Percentiles rank a stretch among this genome's conserved stretches.
Conservation (phyloP, 2,888 invertebrate species). For the Galerucella nymphaeae region DNA sequence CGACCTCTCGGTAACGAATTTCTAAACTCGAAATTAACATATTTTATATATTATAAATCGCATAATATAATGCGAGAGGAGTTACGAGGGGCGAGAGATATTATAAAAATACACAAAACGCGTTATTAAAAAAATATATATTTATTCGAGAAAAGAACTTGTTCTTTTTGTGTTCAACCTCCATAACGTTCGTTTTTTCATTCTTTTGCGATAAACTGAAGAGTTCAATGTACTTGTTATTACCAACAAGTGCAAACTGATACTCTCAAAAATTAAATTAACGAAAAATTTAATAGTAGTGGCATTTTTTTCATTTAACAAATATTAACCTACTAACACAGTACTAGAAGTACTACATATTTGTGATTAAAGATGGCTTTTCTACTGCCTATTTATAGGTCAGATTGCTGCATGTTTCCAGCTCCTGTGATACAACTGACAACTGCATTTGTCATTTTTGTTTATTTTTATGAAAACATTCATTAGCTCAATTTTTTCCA, state of each 20-base stretch:
- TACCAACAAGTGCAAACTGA: background rate
- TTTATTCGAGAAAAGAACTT: background rate
- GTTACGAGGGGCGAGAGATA: constrained; percentile 35
- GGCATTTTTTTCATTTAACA: no score
- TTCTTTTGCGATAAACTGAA: background rate
- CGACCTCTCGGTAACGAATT: constrained; percentile 60
- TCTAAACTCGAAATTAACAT: constrained; percentile 62
- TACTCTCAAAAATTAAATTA: background rate
- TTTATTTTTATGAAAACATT: no score
- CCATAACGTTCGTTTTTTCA: background rate
- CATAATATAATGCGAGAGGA: constrained; percentile 41
- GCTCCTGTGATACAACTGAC: no score
- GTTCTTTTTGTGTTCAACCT: background rate
- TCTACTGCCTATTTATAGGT: no score
- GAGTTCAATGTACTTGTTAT: background rate
- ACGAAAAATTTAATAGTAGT: no score
- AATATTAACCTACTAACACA: no score
- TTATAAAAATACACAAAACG: background rate
- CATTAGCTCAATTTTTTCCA: no score
- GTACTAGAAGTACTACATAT: no score
- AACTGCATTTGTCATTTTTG: no score
- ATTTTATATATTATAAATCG: constrained; percentile 56
- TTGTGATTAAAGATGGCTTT: no score
- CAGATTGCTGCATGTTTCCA: no score
- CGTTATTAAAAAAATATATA: background rate